Evolutionary conservation across 2,888 invertebrate species (phyloP), one percentile per base, ranked within the genome.

Genomic region (Eremobia ochroleuca): DNA sequence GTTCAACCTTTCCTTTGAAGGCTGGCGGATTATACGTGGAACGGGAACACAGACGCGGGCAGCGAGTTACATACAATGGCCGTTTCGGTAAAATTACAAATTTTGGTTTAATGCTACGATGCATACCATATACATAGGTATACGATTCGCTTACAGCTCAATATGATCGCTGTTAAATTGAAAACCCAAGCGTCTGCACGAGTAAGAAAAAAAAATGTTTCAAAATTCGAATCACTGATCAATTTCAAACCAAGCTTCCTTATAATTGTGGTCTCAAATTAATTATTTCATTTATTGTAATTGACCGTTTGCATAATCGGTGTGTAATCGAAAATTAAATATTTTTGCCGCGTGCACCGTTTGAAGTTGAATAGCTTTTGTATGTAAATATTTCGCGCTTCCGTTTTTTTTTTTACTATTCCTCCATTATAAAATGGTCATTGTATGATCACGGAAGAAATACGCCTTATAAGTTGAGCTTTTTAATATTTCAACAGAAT

Each of bases 221-320:
- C 3, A 1, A 55, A 66, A 49, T 62, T 55, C 5, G 2, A 69
- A 59, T 52, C 18, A 8, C 15, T 59, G 25, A 49, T 64, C 34
- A 46, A 55, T 55, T 82, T 68, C 15, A 69, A 77, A n/a, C n/a
- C 1, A 37, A 67, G 52, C 79, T 79, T 68, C 81, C 62, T 28
- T 58, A 59, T 31, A 78, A 66, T 67, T 28, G 5, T 31, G 37
- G 21, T 34, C 31, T 68, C 15, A 64, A 46, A 72, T 43, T 31
- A 67, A 49, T 66, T 11, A 28, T 46, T n/a, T 25, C 9, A 34
- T 68, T 59, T 13, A 67, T 34, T 55, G 25, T 21, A 55, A 5
- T 9, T 49, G 49, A 21, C 61, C 28, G 37, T 85, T 82, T 43
- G 40, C 52, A 46, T 71, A 85, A 75, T 81, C 28, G 18, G 55